Conservation (phyloP, 2,888 invertebrate genomes). For the Phoronis australis region DNA sequence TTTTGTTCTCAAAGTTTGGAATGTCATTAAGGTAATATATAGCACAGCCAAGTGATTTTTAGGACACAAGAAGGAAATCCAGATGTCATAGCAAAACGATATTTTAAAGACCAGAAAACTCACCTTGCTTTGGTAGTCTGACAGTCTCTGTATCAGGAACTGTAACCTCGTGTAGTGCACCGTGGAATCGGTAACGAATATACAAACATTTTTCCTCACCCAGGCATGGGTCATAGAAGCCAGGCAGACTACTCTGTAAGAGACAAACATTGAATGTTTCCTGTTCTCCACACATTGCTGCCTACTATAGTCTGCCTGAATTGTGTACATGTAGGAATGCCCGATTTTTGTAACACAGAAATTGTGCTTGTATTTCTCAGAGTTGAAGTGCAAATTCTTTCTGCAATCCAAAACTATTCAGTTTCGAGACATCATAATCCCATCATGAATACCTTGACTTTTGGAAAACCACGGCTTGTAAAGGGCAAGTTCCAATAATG, state of each 20-base stretch:
- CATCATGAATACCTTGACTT: no score
- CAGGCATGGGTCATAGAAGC: constrained; percentile 89
- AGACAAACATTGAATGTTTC: constrained; percentile 14
- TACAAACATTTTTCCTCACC: constrained; percentile 85
- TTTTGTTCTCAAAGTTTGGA: no score
- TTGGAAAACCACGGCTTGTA: no score
- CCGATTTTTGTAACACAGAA: neutral
- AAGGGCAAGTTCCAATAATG: no score
- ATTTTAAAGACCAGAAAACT: constrained; percentile 35
- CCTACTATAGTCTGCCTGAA: neutral
- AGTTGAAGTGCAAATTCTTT: no score
- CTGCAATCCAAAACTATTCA: no score
- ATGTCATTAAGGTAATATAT: no score
- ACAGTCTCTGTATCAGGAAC: constrained; percentile 75
- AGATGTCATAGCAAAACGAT: no score
- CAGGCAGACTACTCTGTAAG: constrained; percentile 84
- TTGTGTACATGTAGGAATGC: neutral
- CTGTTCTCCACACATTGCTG: constrained; percentile 1
- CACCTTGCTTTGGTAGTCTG: constrained; percentile 71
- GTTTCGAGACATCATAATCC: no score
- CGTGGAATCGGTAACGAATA: constrained; percentile 79
- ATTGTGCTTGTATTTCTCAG: constrained; percentile 19
- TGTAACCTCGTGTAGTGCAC: constrained; percentile 71
- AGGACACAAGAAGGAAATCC: no score
- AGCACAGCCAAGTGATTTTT: no score